phyloP scores from a whole-genome alignment of 2,888 invertebrate species.

The Tenthredo livida region DNA sequence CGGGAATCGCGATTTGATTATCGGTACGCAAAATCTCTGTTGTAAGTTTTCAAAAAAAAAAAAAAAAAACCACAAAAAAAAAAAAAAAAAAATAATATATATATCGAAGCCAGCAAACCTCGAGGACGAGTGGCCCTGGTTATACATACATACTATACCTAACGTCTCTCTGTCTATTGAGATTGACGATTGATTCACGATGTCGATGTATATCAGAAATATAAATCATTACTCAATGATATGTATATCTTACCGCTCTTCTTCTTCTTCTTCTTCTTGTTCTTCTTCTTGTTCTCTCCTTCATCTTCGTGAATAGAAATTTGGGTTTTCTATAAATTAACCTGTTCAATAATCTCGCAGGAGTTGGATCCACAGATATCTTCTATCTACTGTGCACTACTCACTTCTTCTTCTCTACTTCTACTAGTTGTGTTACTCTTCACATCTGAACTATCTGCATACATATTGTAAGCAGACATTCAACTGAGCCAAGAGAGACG shows the following conservation, averaged over 20 bases:
- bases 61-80: too few relatives aligned
- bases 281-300: background rate
- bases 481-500: background rate
- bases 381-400: conserved; percentile 56
- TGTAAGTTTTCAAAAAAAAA: conserved; percentile 18
- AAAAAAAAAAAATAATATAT: background rate
- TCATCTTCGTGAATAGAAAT: conserved; percentile 53
- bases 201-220: conserved; percentile 59
- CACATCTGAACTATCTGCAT: too few relatives aligned
- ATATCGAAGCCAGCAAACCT: conserved; percentile 59
- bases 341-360: conserved; percentile 76
- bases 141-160: background rate
- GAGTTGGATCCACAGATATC: conserved; percentile 68
- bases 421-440: background rate
- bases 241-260: too few relatives aligned
- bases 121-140: conserved; percentile 62
- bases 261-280: too few relatives aligned
- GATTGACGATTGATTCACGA: conserved; percentile 54
- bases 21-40: conserved; percentile 55
- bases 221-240: background rate
- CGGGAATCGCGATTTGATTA: conserved; percentile 58
- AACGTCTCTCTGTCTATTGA: conserved; percentile 55
- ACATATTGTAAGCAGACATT: background rate
- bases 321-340: conserved; percentile 69
- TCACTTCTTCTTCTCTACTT: conserved; percentile 56